These are phyloP conservation scores for Bombus consobrinus DNA, from an alignment of 1,140 invertebrate species.

Conservation along the genomic window DNA sequence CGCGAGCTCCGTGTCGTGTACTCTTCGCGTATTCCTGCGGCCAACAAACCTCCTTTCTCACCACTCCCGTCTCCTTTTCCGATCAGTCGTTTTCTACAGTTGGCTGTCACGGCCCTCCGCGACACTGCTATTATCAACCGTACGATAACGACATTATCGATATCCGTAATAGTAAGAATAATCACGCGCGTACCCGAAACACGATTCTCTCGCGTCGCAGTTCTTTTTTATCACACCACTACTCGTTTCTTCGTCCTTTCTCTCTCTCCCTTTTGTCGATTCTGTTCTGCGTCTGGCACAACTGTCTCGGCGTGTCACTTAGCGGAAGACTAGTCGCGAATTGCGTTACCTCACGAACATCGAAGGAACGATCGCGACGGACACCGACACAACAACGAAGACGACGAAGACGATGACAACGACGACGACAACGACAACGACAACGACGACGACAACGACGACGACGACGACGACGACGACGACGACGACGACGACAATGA, in stretches of 20 bases:
- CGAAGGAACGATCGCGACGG: neutral
- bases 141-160: neutral
- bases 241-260: neutral
- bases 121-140: neutral
- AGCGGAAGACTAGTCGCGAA: slow-evolving; percentile 10
- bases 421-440: neutral
- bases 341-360: slow-evolving; percentile 1
- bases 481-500: neutral
- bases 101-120: neutral
- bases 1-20: neutral
- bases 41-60: neutral
- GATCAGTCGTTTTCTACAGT: neutral
- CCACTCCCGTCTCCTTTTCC: neutral
- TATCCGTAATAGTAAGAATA: neutral
- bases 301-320: slow-evolving; percentile 21
- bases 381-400: neutral
- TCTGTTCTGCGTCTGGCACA: neutral
- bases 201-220: slow-evolving; percentile 1
- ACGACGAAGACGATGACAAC: neutral
- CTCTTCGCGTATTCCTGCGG: neutral
- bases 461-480: neutral
- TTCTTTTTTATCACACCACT: neutral
- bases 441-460: neutral
- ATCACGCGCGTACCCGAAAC: slow-evolving; percentile 15
- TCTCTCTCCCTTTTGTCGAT: neutral